A percentile compares a stretch with the other conserved stretches of the same genome.
These are phyloP conservation scores for Luidia sarsii DNA, from an alignment of 53 echinoderm and acorn worm genomes.

Conservation along the genomic window DNA sequence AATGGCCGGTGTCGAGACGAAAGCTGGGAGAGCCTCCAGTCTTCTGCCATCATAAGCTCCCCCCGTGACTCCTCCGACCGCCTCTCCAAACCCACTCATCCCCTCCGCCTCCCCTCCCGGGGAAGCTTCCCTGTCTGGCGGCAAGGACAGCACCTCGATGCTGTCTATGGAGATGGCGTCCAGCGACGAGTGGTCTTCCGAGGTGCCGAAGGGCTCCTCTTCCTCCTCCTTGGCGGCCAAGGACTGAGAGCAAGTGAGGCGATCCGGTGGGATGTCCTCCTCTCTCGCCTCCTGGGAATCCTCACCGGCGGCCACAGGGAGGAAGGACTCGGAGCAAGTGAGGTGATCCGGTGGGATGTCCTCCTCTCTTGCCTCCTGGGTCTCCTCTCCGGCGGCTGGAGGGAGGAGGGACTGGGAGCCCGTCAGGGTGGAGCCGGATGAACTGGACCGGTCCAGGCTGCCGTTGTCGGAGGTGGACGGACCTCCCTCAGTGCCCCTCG, in stretches of 20 bases:
- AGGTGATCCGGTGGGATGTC: not conserved
- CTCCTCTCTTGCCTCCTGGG: not conserved
- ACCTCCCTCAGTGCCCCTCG: not conserved
- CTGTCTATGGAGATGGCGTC: conserved; percentile 32
- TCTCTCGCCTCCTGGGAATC: not conserved
- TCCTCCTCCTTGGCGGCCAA: not conserved
- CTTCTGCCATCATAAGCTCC: not conserved
- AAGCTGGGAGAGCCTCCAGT: not conserved
- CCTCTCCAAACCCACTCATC: not conserved
- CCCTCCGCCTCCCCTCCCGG: not conserved
- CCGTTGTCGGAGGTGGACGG: no score
- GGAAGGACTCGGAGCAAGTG: not conserved
- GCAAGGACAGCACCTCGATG: conserved; percentile 45
- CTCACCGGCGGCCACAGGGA: no score
- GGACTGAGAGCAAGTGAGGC: not conserved
- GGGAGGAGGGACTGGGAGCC: conserved; percentile 14
- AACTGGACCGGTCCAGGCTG: not conserved
- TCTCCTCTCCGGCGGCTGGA: no score
- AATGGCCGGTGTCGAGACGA: not conserved
- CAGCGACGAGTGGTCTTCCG: not conserved
- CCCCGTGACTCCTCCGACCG: not conserved
- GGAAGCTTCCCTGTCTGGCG: not conserved
- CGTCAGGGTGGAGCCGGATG: conserved; percentile 5
- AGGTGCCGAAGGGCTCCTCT: not conserved
- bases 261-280: not conserved